Base-by-base conservation (phyloP, 2,797 vertebrate species). In the Pampus argenteus region DNA sequence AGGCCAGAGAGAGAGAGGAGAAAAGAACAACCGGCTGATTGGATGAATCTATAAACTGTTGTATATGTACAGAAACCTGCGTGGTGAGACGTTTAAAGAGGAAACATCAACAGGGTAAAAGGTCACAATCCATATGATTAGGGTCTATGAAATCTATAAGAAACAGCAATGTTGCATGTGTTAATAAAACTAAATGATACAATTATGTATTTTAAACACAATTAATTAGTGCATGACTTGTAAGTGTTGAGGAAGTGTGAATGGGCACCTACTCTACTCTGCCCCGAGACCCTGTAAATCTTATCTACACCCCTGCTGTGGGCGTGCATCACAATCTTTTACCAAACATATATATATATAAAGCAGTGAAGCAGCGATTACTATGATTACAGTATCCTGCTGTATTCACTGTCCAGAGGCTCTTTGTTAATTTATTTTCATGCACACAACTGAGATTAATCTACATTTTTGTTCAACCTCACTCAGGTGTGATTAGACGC, bases 341-440 rank as follows among this genome's bases (percentile, higher is more conserved):
- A 29, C 28, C 5, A 29, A 29, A 29, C 3, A 29, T 29, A 1
- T 40, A 40, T 40, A 40, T 14, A 42, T 4, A 5, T 2, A 42
- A 42, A 42, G 40, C n/a, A n/a, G n/a, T 4, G 13, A 40, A 40
- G 38, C 38, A 40, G 38, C 38, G 17, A 40, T 40, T 15, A 14
- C 38, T 40, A 40, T 14, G 1, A 6, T 40, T 2, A 54, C 25
- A 55, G 40, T 2, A 3, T n/a, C 8, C 28, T 26, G 22, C 2
- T 50, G 25, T 23, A 1, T 25, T 34, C 2, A 29, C 44, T 1
- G 18, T 11, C 38, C 48, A 23, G 51, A 17, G 25, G 38, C 65
- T 74, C 55, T 79, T 67, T 48, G 62, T 63, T 64, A 0, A 66
- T 60, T 31, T 47, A 5, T 71, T 57, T 71, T 63, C 63, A 31